Conservation (phyloP, 2,797 vertebrate species). For the Sciurus carolinensis region DNA sequence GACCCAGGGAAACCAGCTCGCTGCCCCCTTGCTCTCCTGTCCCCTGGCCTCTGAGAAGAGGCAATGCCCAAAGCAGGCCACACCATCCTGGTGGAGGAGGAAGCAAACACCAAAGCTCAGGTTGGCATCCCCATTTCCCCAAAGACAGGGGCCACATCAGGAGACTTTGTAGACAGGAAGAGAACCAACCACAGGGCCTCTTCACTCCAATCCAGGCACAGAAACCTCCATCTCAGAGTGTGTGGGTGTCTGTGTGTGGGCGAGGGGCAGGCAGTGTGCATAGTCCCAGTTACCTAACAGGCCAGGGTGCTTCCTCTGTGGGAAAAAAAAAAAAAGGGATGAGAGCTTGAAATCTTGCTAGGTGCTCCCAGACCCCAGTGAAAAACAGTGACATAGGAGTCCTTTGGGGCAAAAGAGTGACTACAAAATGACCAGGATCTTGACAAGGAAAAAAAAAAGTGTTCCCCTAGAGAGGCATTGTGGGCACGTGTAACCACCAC, state of each 20-base stretch:
- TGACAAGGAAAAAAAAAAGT: constrained; percentile 35
- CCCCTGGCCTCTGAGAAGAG: background rate
- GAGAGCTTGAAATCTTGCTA: background rate
- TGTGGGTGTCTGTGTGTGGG: background rate
- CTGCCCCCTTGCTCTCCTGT: background rate
- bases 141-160: no score
- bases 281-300: background rate
- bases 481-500: background rate
- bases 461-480: background rate
- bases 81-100: background rate
- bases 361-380: background rate
- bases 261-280: rapidly evolving
- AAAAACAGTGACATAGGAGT: background rate
- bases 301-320: background rate
- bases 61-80: background rate
- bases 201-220: background rate
- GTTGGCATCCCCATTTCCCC: background rate
- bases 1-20: background rate
- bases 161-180: background rate
- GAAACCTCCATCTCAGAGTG: background rate
- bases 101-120: background rate
- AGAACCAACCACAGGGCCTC: background rate
- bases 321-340: background rate
- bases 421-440: constrained; percentile 12
- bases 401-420: constrained; percentile 7